Base-by-base conservation (phyloP, 2,113 vertebrate species). In the Camelus dromedarius region DNA sequence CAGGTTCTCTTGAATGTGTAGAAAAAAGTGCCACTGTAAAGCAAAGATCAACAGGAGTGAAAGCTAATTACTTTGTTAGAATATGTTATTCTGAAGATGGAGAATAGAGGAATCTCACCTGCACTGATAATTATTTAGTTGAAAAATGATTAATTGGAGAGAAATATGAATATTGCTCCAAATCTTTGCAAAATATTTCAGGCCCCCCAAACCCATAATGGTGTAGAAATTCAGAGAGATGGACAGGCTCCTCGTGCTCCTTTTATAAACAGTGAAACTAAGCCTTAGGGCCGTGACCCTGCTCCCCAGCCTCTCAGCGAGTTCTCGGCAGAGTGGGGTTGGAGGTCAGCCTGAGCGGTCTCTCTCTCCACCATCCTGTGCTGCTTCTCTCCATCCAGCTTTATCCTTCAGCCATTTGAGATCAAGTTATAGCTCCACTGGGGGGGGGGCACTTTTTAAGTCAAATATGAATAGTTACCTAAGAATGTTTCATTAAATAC, bases 151-250 rank as follows among this genome's bases (percentile, higher is more conserved):
- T 73, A 52, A 67, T 15, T 62, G 19, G 58, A 70, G 14, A 19
- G 14, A 46, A 73, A n/a, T 46, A 35, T 85, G 48, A 85, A 2
- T 80, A 92, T 48, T 35, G 6, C 20, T 22, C 30, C 4, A 46
- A 54, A 73, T 56, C 18, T 76, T 60, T 93, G 8, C 22, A 73
- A 52, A 95, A 28, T 22, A 10, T 38, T 38, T 52, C 14, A 67
- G 4, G 6, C 2, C 8, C 3, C 28, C 32, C 20, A 20, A 54
- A 12, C n/a, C 32, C 20, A n/a, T 35, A 52, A 52, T 1, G 1
- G 16, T 84, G 26, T 28, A 91, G 12, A 95, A 16, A 85, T 62
- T 92, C 46, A 76, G 22, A 89, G 38, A 38, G 12, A 79, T 13
- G 15, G 42, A 8, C 11, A 70, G 11, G 52, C 62, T 50, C 50